Base-by-base conservation (phyloP, 2,888 invertebrate species). In the Melinopterus prodromus region DNA sequence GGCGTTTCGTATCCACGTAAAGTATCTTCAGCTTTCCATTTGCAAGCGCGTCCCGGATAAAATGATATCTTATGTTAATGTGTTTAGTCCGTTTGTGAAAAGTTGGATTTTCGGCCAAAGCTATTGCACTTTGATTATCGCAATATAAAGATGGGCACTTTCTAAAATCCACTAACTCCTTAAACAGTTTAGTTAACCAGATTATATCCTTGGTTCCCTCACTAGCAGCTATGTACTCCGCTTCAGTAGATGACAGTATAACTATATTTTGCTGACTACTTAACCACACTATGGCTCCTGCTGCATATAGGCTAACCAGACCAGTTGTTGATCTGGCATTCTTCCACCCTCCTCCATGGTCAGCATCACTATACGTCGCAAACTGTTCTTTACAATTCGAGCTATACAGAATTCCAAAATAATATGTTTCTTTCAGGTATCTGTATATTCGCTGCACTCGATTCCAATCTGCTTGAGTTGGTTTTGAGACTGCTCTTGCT, bases 181-280 rank as follows among this genome's bases (percentile, higher is more conserved):
- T 26, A 26, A 26, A 26, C 26, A 26, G 26, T 26, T 26, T 26
- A 26, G 69, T 15, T 6, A 77, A 69, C 77, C 77, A 77, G 4
- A 87, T 85, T 26, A 83, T 78, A 80, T 86, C 85, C 81, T 86
- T 86, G 0, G 82, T 81, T 70, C 83, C 84, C 80, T 87, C 84
- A 79, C 81, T 85, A 38, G 85, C 86, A 78, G 86, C 86, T 69
- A 87, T 82, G 9, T 86, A 84, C 70, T 87, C 14, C 79, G 86
- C 86, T 81, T 86, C 84, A 35, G 84, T 80, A 16, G 86, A 78
- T 16, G 86, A 85, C 16, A 69, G 70, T 15, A 86, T 84, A 84
- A 87, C 86, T 16, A 76, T 80, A 69, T 86, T 69, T 86, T 37
- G 83, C 80, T 80, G 69, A 76, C 83, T 79, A 71, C 82, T 83